Percentiles rank a stretch among this genome's conserved stretches.
Evolutionary conservation across 2,888 invertebrate species (phyloP).

Genomic region (Caenorhabditis sp.): DNA sequence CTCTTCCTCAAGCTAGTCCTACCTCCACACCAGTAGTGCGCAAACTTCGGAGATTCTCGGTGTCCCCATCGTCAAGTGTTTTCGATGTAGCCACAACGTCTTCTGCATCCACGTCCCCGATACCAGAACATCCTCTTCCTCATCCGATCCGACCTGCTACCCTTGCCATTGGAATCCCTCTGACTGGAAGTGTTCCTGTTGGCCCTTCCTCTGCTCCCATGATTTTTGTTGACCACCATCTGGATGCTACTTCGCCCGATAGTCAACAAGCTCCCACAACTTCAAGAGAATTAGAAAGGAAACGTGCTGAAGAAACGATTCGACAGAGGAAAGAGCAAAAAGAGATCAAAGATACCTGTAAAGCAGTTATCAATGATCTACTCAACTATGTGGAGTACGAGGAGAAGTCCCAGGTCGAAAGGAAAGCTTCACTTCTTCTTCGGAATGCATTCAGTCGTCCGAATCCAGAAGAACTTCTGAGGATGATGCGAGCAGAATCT

Average conservation of each 20-base stretch:
- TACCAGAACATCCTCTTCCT: conserved; percentile 24
- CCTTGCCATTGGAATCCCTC: conserved; percentile 68
- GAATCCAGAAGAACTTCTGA: conserved; percentile 47
- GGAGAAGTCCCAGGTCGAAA: conserved; percentile 70
- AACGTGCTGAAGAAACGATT: conserved; percentile 12
- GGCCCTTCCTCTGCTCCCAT: conserved; percentile 70
- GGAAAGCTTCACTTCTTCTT: conserved; percentile 73
- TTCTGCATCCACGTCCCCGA: conserved; percentile 26
- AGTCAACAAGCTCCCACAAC: conserved; percentile 22
- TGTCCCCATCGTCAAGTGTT: conserved; percentile 74
- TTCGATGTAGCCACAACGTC: conserved; percentile 67
- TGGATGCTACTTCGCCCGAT: neutral
- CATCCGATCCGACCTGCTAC: conserved; percentile 57
- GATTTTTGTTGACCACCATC: conserved; percentile 34
- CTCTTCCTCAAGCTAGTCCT: conserved; percentile 67
- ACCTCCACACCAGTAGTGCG: conserved; percentile 63
- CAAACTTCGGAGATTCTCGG: conserved; percentile 75
- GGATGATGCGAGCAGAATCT: conserved; percentile 24
- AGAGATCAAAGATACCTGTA: conserved; percentile 60
- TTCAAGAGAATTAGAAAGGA: conserved; percentile 23
- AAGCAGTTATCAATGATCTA: conserved; percentile 73
- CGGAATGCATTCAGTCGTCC: conserved; percentile 56
- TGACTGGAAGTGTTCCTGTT: conserved; percentile 33
- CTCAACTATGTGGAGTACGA: conserved; percentile 77
- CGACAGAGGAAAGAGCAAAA: conserved; percentile 21